Conservation (phyloP, 2,113 vertebrate species). For the Sinosuthora webbiana region DNA sequence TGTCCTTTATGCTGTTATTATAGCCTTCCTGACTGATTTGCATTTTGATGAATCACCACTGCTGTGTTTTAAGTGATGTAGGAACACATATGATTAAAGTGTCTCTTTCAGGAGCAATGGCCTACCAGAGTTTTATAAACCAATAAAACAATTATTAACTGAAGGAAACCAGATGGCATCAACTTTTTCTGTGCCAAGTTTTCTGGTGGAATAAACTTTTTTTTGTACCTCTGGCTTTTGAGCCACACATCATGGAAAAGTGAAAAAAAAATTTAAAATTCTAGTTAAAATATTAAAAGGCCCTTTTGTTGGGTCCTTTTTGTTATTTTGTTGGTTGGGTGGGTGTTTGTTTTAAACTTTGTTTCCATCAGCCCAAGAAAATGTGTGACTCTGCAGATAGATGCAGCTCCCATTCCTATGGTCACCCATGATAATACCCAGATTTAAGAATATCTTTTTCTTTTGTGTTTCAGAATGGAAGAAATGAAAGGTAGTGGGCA, state of each 20-base stretch:
- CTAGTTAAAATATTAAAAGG: too few species aligned
- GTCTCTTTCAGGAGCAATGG: background rate
- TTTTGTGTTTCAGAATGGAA: background rate
- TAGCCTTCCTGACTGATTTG: background rate
- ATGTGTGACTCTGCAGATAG: background rate
- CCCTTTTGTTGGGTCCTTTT: rapidly evolving
- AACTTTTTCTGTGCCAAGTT: background rate
- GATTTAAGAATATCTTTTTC: background rate
- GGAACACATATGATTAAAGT: background rate
- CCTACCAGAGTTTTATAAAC: background rate
- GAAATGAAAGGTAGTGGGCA: background rate
- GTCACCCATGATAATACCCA: background rate
- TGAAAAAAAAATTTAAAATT: background rate
- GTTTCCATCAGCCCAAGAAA: background rate
- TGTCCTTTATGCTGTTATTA: background rate
- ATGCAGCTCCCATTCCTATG: background rate
- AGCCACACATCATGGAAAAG: background rate
- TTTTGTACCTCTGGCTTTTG: background rate
- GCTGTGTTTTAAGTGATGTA: background rate
- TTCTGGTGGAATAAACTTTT: background rate
- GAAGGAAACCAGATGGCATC: background rate
- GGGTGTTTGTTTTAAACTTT: background rate
- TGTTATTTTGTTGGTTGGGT: background rate
- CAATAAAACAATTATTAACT: background rate
- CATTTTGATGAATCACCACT: constrained; percentile 4